A percentile compares a stretch with the other conserved stretches of the same genome.
Conservation (phyloP, 2,797 vertebrate genomes). For the Leucoraja ocellata region DNA sequence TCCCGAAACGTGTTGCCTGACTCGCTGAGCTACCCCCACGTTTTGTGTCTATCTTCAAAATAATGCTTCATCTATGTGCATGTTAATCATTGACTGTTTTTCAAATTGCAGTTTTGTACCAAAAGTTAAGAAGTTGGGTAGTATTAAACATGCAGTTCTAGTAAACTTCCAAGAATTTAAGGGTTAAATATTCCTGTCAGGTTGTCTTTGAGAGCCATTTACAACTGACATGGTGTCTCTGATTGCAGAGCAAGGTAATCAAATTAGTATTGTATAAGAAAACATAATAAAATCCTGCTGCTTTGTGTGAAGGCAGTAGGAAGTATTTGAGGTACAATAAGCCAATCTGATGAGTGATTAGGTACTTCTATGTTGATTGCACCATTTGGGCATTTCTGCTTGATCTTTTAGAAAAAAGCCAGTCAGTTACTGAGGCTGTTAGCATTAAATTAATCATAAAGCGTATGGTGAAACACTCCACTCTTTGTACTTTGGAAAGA, state of each 20-base stretch:
- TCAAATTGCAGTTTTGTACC: background rate
- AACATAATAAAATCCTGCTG: background rate
- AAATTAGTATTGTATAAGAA: background rate
- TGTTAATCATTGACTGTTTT: background rate
- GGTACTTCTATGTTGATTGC: background rate
- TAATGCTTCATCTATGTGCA: too few relatives aligned
- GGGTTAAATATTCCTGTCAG: background rate
- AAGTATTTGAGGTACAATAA: background rate
- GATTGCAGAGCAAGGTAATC: background rate
- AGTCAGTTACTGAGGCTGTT: constrained; percentile 25
- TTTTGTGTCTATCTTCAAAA: too few relatives aligned
- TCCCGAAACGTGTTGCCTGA: too few relatives aligned
- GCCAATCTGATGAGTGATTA: background rate
- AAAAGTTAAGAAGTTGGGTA: background rate
- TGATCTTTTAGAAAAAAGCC: background rate
- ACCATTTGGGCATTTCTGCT: background rate
- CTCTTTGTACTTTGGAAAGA: background rate
- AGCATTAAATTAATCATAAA: constrained; percentile 25
- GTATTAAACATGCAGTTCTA: background rate
- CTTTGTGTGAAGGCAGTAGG: too few relatives aligned
- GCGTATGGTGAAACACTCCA: background rate
- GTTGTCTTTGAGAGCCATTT: background rate
- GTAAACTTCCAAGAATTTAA: background rate
- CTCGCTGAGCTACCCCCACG: too few relatives aligned
- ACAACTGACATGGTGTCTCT: background rate